Conservation (phyloP, 2,797 vertebrate genomes). For the Lycodopsis pacificus region DNA sequence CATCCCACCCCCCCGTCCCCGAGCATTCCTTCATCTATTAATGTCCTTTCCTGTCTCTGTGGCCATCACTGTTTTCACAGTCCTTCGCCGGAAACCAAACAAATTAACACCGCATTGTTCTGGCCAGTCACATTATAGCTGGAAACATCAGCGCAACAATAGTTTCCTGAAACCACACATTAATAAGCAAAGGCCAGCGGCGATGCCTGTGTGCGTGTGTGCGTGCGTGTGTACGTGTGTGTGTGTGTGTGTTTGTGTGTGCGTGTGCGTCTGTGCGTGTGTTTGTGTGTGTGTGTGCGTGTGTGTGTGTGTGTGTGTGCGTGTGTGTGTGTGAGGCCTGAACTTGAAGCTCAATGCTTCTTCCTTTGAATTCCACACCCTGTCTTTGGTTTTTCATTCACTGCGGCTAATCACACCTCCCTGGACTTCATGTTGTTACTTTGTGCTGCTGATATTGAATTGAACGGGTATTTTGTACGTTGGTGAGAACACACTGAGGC, state of each 20-base stretch:
- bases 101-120: conserved; percentile 79
- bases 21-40: conserved; percentile 75
- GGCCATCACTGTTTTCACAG: conserved; percentile 75
- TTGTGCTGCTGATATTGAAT: background rate
- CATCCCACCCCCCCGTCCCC: background rate
- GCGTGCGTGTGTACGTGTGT: conserved; percentile 22
- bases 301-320: conserved; percentile 28
- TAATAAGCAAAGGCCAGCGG: conserved; percentile 75
- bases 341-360: conserved; percentile 11
- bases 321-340: conserved; percentile 4
- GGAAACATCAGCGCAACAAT: conserved; percentile 91
- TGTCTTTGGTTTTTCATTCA: conserved; percentile 13
- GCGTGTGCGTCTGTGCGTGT: conserved; percentile 21
- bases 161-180: conserved; percentile 90
- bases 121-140: conserved; percentile 86
- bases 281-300: conserved; percentile 8
- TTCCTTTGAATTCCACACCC: conserved; percentile 7
- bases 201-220: conserved; percentile 15
- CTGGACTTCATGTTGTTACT: background rate
- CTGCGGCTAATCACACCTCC: background rate
- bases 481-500: background rate
- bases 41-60: conserved; percentile 74
- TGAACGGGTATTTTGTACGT: background rate
- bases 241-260: conserved; percentile 16
- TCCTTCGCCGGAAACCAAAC: conserved; percentile 73